Evolutionary conservation across 2,113 vertebrate species (phyloP), one percentile per base, ranked within the genome.

Genomic region (Aldabrachelys gigantea): DNA sequence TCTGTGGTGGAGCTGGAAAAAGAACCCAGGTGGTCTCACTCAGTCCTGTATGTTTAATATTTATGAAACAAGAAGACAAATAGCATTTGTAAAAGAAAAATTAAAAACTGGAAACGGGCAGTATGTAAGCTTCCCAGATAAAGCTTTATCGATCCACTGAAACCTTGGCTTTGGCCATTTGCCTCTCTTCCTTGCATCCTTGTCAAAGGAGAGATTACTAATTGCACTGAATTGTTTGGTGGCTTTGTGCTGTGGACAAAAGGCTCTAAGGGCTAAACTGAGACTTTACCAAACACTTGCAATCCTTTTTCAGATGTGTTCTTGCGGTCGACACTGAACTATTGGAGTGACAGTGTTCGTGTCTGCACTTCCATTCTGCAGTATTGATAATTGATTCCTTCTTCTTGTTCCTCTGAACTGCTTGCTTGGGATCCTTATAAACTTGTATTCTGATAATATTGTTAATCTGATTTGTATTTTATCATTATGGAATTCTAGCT

Each of bases 401-500:
- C 17, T 85, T 89, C 2, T 16, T 41, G 0, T 57, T 86, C 25
- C 82, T 89, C 54, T 56, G 16, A 75, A 89, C 90, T 8, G 29
- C 8, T 27, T 1, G 35, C 8, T 62, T 59, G 19, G 49, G 27
- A 16, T 90, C 90, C 89, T 2, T 76, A 19, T 52, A 10, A 31
- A 13, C 6, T 80, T 3, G 21, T 4, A 50, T 0, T 44, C 22
- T 6, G 3, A 65, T 29, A 88, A 27, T 80, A 10, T 11, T 31
- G 1, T 79, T 86, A 31, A 5, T 85, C 35, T 49, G 59, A 81
- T 57, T 72, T 80, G 4, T 1, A 0, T 89, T 19, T 8, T 84
- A 4, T 38, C 94, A 84, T 86, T 86, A 84, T 93, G 86, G 12
- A 82, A 52, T 91, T 92, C 21, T 31, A 62, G 1, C 25, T 89